Evolutionary conservation across 2,797 vertebrate genomes (phyloP), one percentile per base, ranked within the genome.

Genomic region (Etheostoma perlongum): DNA sequence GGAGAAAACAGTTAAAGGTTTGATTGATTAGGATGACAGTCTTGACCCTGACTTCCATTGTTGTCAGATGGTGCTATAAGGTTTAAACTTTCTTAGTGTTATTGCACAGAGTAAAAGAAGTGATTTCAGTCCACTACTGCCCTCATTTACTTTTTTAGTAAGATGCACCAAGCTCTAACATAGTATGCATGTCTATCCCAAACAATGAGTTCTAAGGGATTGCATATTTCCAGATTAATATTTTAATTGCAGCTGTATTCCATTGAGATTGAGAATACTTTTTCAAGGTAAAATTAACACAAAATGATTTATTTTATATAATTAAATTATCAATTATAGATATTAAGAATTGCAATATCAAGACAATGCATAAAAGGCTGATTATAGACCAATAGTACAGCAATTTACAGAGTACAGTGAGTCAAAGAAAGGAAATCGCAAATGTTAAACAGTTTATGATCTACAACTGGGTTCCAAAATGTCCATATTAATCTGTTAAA

Each of bases 281-380:
- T 25, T 30, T 25, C 0, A 4, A 21, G 21, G 13, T n/a, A 13
- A 58, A 23, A 36, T 33, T 0, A 7, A 8, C 42, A 48, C 33
- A 15, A 48, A 48, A 18, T 36, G 0, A 5, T 33, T 0, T 1
- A 0, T 36, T 23, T 4, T 19, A 13, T 13, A 42, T 19, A 3
- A 25, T 51, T 6, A 25, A 61, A 52, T 16, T 0, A 54, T 63
- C 3, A 25, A 5, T 33, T 14, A 7, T 27, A 40, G 2, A 53
- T 25, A 4, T 13, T 46, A 52, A 59, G 3, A 15, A 52, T 21
- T 46, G 13, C 30, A 68, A 76, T 13, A n/a, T 73, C 5, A 66
- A 42, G 65, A 49, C 14, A 18, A 55, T 47, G 48, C 59, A 53
- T 25, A 23, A 36, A 19, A 27, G 2, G 5, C 21, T 30, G 15